Conservation (phyloP, 2,888 invertebrate species). For the Timema cristinae region DNA sequence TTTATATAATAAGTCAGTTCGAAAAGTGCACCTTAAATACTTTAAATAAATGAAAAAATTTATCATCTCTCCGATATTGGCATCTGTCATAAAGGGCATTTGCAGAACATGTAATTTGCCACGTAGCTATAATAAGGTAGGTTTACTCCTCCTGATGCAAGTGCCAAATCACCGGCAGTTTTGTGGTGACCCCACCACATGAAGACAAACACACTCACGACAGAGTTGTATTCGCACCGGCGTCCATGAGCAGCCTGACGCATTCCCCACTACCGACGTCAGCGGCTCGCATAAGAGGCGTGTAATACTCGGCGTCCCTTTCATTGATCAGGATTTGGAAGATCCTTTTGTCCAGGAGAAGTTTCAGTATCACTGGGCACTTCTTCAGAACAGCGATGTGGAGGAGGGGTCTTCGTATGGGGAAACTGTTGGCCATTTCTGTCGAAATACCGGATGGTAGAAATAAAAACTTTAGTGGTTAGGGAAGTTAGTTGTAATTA, state of each 20-base stretch:
- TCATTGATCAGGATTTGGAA: constrained; percentile 14
- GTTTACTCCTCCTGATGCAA: too few relatives aligned
- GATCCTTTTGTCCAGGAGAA: constrained; percentile 8
- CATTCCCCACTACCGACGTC: constrained; percentile 8
- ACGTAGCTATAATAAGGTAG: too few relatives aligned
- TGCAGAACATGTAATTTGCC: too few relatives aligned
- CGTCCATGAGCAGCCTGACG: background rate
- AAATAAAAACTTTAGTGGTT: too few relatives aligned
- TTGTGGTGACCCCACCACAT: too few relatives aligned
- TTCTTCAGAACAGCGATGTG: constrained; percentile 10
- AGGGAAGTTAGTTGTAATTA: too few relatives aligned
- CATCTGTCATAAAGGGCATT: too few relatives aligned
- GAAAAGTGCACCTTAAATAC: too few relatives aligned
- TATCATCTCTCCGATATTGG: too few relatives aligned
- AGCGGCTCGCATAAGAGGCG: constrained; percentile 4
- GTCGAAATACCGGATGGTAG: background rate
- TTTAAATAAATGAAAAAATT: too few relatives aligned
- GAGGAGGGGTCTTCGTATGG: background rate
- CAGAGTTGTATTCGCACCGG: constrained; percentile 1
- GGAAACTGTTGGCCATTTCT: constrained; percentile 14
- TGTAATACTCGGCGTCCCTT: constrained; percentile 8
- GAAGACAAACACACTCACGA: background rate
- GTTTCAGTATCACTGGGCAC: background rate
- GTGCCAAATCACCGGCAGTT: too few relatives aligned
- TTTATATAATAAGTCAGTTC: too few relatives aligned